Evolutionary conservation across 2,797 vertebrate species (phyloP).

Genomic region (Vireo griseus): DNA sequence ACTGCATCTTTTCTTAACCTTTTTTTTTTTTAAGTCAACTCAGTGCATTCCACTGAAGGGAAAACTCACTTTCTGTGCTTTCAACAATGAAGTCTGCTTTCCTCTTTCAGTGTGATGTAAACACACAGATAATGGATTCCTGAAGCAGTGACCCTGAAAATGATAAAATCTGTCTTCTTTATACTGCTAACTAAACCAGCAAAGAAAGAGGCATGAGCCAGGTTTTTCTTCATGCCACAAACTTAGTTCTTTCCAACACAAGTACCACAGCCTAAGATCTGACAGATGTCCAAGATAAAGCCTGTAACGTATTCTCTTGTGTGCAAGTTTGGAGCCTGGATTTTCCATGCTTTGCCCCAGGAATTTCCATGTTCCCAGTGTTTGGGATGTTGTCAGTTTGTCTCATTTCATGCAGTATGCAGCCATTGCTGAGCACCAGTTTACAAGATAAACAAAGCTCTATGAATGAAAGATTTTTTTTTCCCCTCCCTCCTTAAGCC

Average conservation of each 20-base stretch:
- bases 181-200: not conserved
- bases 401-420: not conserved
- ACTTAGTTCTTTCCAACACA: not conserved
- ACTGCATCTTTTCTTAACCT: not conserved
- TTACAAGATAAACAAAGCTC: constrained; percentile 57
- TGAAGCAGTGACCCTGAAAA: constrained; percentile 45
- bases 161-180: constrained; percentile 40
- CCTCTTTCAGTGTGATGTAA: constrained; percentile 33
- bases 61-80: constrained; percentile 41
- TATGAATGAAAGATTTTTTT: constrained; percentile 50
- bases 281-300: constrained; percentile 15
- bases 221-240: not conserved
- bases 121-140: constrained; percentile 49
- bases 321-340: not conserved
- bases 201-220: not conserved
- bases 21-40: not conserved
- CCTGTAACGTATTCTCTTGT: not conserved
- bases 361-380: constrained; percentile 2
- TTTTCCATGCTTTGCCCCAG: not conserved
- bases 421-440: constrained; percentile 40
- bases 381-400: constrained; percentile 51
- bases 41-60: not conserved
- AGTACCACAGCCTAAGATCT: not conserved
- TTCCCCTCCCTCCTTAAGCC: not conserved
- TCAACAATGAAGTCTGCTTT: not conserved